Evolutionary conservation across 2,113 vertebrate species (phyloP).

Genomic region (Sterna hirundo): DNA sequence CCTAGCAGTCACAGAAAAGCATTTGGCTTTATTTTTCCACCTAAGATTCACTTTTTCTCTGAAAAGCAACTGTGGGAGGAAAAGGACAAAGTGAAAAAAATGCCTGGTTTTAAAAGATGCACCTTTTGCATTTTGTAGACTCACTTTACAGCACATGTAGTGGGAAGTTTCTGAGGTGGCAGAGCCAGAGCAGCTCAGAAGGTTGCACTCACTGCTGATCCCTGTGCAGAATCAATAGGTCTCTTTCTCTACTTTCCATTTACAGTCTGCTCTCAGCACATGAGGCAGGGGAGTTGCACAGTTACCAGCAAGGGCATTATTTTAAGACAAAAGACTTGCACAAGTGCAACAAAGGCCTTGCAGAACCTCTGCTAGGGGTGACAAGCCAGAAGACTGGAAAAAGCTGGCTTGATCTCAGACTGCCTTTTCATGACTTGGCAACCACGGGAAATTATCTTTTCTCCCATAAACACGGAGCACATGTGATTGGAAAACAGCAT

Average conservation of each 20-base stretch:
- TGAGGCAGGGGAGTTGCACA: not conserved
- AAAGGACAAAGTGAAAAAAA: not conserved
- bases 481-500: not conserved
- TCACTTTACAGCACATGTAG: not conserved
- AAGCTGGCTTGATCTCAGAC: not conserved
- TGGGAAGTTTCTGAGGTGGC: not conserved
- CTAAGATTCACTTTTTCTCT: not conserved
- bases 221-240: not conserved
- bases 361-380: not conserved
- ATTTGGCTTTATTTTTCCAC: not conserved
- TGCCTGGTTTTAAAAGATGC: not conserved
- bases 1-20: not conserved
- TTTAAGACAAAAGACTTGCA: constrained; percentile 20
- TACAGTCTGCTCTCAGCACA: not conserved
- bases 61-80: not conserved
- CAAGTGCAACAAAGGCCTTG: not conserved
- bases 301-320: not conserved
- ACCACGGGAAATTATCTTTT: not conserved
- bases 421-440: not conserved
- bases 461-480: not conserved
- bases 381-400: not conserved
- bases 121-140: not conserved
- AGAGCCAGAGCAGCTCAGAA: not conserved
- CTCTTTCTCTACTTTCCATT: constrained; percentile 15
- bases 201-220: not conserved